Conservation (phyloP, 1,140 invertebrate genomes). For the Aculops lycopersici region DNA sequence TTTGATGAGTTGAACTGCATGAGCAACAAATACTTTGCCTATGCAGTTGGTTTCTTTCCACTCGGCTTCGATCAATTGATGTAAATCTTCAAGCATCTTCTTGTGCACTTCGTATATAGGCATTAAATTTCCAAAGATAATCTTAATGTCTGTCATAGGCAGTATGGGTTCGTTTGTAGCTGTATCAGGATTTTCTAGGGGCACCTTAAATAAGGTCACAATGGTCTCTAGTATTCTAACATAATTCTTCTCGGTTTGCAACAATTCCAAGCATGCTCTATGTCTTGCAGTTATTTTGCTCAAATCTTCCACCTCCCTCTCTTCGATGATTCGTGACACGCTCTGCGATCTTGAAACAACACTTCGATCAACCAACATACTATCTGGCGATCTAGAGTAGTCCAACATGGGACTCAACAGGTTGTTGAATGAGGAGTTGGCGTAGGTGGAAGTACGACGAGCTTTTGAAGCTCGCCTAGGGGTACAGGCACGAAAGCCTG, state of each 20-base stretch:
- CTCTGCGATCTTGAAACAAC: not conserved
- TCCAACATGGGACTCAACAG: constrained; percentile 1
- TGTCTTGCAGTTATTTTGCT: constrained; percentile 33
- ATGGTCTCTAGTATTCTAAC: constrained; percentile 73
- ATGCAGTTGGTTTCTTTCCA: constrained; percentile 57
- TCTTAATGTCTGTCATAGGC: constrained; percentile 64
- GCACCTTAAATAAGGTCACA: constrained; percentile 63
- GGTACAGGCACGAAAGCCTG: constrained; percentile 8
- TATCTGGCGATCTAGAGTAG: constrained; percentile 1
- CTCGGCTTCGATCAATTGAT: constrained; percentile 24
- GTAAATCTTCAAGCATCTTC: constrained; percentile 43
- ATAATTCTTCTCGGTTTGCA: constrained; percentile 88
- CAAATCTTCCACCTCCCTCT: constrained; percentile 11
- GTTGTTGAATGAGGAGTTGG: not conserved
- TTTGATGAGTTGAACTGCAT: constrained; percentile 36
- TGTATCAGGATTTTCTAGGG: constrained; percentile 49
- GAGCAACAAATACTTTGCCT: constrained; percentile 53
- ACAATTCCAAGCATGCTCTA: constrained; percentile 63
- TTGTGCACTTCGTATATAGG: constrained; percentile 70
- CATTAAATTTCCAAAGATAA: constrained; percentile 78
- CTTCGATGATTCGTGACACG: not conserved
- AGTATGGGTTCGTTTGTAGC: constrained; percentile 32
- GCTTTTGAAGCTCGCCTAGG: constrained; percentile 7
- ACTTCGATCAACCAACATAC: not conserved
- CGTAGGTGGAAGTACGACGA: not conserved